Percentiles rank a stretch among this genome's conserved stretches.
Evolutionary conservation across 2,888 invertebrate species (phyloP).

Genomic region (Xylophagus ater): DNA sequence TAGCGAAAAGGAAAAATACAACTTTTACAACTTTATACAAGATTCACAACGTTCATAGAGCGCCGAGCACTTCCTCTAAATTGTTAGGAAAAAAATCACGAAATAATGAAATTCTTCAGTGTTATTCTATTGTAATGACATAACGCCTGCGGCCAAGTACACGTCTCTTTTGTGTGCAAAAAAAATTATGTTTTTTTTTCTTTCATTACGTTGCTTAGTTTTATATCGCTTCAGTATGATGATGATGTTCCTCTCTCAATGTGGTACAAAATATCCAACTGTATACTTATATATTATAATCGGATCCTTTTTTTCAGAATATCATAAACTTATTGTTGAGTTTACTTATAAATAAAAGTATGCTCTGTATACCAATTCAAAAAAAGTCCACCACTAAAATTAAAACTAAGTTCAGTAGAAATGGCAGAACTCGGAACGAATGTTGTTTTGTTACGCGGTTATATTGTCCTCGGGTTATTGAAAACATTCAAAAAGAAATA

Average conservation of each 20-base stretch:
- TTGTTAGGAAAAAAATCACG: too few relatives aligned
- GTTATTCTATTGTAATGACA: conserved; percentile 21
- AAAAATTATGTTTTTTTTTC: conserved; percentile 11
- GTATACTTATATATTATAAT: neutral
- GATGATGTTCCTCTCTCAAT: neutral
- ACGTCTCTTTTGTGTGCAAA: conserved; percentile 20
- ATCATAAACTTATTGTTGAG: neutral
- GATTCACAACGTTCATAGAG: too few relatives aligned
- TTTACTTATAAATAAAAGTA: too few relatives aligned
- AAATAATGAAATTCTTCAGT: too few relatives aligned
- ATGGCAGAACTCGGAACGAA: conserved; percentile 17
- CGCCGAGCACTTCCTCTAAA: too few relatives aligned
- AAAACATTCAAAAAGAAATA: conserved; percentile 24
- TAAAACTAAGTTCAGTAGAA: too few relatives aligned
- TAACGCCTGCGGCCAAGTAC: conserved; percentile 23
- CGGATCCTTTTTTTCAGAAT: neutral
- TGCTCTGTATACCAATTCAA: too few relatives aligned
- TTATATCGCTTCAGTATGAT: too few relatives aligned
- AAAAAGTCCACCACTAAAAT: too few relatives aligned
- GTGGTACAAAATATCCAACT: neutral
- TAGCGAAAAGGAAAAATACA: too few relatives aligned
- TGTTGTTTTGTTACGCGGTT: conserved; percentile 19
- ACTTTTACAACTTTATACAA: too few relatives aligned
- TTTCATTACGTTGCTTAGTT: conserved; percentile 3
- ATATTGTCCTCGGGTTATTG: conserved; percentile 23